These are phyloP conservation scores for Eriocheir sinensis DNA, from an alignment of 1,140 invertebrate genomes.

Conservation along the genomic window DNA sequence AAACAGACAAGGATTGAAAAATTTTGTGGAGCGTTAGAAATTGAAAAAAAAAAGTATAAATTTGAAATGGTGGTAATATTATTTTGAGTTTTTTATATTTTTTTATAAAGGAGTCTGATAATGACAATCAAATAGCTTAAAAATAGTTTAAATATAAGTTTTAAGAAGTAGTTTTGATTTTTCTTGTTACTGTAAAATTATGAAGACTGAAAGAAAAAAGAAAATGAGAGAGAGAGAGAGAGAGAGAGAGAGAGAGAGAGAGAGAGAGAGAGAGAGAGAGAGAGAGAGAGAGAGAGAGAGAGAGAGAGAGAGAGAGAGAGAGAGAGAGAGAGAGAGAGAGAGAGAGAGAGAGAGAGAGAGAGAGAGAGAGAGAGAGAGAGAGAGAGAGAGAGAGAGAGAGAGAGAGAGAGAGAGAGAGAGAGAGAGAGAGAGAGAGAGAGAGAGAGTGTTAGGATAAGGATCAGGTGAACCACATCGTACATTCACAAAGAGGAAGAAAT, in stretches of 20 bases:
- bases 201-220: not conserved
- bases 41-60: too few relatives aligned
- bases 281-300: constrained; percentile 38
- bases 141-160: too few relatives aligned
- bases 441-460: not conserved
- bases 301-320: constrained; percentile 40
- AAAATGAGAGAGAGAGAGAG: too few relatives aligned
- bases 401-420: not conserved
- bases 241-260: not conserved
- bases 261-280: constrained; percentile 19
- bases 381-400: not conserved
- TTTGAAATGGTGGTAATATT: too few relatives aligned
- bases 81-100: too few relatives aligned
- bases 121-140: too few relatives aligned
- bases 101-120: too few relatives aligned
- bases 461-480: not conserved
- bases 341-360: not conserved
- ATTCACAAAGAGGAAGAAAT: not conserved
- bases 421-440: not conserved
- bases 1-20: too few relatives aligned
- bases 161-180: too few relatives aligned
- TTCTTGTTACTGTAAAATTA: too few relatives aligned
- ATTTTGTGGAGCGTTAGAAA: too few relatives aligned
- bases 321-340: not conserved
- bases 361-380: not conserved